A percentile compares a stretch with the other conserved stretches of the same genome.
These are phyloP conservation scores for Nothura maculosa DNA, from an alignment of 2,797 vertebrate genomes.

Conservation along the genomic window DNA sequence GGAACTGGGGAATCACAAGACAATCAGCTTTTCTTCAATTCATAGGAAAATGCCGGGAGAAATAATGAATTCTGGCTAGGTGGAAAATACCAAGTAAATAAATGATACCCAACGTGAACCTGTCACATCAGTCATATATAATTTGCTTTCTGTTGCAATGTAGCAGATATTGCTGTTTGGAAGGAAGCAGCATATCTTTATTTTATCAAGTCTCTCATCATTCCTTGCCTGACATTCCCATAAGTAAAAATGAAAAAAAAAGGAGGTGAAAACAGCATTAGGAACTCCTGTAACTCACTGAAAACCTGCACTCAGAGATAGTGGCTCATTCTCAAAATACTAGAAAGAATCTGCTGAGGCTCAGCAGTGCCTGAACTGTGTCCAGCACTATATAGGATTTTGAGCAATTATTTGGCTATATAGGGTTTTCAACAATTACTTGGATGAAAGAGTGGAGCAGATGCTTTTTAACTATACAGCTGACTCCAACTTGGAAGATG, in stretches of 20 bases:
- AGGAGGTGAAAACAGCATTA: not conserved
- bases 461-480: not conserved
- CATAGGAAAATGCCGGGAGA: not conserved
- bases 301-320: not conserved
- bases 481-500: constrained; percentile 18
- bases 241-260: not conserved
- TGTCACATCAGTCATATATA: not conserved
- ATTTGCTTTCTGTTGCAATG: not conserved
- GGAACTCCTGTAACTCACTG: not conserved
- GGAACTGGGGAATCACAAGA: not conserved
- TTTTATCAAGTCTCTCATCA: constrained; percentile 25
- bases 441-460: not conserved
- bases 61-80: not conserved
- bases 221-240: not conserved
- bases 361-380: not conserved
- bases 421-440: constrained; percentile 23
- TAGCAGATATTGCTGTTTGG: not conserved
- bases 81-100: not conserved
- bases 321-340: not conserved
- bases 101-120: not conserved
- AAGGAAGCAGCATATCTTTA: not conserved
- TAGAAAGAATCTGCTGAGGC: not conserved
- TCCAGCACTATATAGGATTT: constrained; percentile 8
- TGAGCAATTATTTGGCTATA: not conserved
- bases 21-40: not conserved